Base-by-base conservation (phyloP, 2,113 vertebrate genomes). In the Phalacrocorax aristotelis region DNA sequence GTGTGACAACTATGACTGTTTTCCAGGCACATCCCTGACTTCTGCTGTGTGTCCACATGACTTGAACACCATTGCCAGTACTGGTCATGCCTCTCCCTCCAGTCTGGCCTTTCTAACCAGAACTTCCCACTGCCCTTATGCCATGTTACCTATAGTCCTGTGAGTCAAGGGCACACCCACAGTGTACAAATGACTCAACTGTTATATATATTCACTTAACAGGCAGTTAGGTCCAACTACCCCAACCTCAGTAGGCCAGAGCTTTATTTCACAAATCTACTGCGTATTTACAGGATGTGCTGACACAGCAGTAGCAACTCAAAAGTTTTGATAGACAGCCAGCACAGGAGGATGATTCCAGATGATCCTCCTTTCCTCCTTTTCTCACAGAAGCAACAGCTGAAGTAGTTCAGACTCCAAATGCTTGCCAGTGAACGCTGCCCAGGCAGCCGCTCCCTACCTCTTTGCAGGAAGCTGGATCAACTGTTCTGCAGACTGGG, bases 311-410 rank as follows among this genome's bases (percentile, higher is more conserved):
- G 71, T 7, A 57, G 20, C 54, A 83, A 49, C 74, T 69, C 68
- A 20, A 22, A 22, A 36, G 40, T 27, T 55, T 42, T 30, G 40
- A 12, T 5, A n/a, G 40, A 7, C 44, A 68, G 30, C 57, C 48
- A 44, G 68, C 48, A n/a, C 57, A 76, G 62, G 48, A 62, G 49
- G 30, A 26, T 18, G 49, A 11, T 36, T 77, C 64, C 36, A 20
- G 49, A 29, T 13, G 4, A 93, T 32, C 54, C 0, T 0, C 30
- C 54, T 44, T 74, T 32, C 54, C 0, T 0, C 30, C 54, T 44
- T 74, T 23, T 46, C 52, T 61, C 60, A 38, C 2, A 60, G 17
- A 57, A 69, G 75, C 61, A 38, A 80, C 36, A 57, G 61, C 32
- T 51, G 23, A 36, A 69, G 13, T 6, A 34, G 32, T 46, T 64